Conservation (phyloP, 2,797 vertebrate species). For the Acrossocheilus wenchowensis region DNA sequence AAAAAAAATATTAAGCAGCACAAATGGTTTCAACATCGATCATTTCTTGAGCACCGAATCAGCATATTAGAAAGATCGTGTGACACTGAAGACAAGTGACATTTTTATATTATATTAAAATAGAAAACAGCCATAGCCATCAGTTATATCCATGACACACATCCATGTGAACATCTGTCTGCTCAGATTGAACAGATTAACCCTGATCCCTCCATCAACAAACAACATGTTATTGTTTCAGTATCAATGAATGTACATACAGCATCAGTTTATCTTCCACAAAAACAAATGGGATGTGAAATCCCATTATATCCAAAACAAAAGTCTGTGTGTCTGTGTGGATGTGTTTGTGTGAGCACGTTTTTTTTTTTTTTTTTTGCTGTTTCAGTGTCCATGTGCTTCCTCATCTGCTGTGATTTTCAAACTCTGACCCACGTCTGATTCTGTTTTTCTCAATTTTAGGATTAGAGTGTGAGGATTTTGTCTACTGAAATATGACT, state of each 20-base stretch:
- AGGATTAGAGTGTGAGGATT: constrained; percentile 9
- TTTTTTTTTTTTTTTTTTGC: not conserved
- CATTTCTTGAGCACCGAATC: not conserved
- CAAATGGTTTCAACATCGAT: not conserved
- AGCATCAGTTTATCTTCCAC: constrained; percentile 8
- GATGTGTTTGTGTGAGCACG: not conserved
- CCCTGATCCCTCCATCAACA: not conserved
- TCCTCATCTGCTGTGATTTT: not conserved
- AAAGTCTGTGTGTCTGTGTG: not conserved
- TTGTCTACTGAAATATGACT: not conserved
- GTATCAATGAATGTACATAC: not conserved
- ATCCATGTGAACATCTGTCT: constrained; percentile 23
- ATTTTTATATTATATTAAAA: not conserved
- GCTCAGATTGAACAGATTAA: constrained; percentile 1
- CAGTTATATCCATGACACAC: not conserved
- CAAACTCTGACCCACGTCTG: not conserved
- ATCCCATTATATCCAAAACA: constrained; percentile 14
- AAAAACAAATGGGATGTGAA: constrained; percentile 4
- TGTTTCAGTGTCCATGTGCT: not conserved
- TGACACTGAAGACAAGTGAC: not conserved
- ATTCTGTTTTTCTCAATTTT: not conserved
- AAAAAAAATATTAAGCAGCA: too few species aligned
- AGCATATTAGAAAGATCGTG: not conserved
- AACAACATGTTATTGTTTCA: constrained; percentile 3
- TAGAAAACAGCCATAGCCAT: not conserved